Evolutionary conservation across 2,113 vertebrate species (phyloP), one percentile per base, ranked within the genome.

Genomic region (Smithornis capensis): DNA sequence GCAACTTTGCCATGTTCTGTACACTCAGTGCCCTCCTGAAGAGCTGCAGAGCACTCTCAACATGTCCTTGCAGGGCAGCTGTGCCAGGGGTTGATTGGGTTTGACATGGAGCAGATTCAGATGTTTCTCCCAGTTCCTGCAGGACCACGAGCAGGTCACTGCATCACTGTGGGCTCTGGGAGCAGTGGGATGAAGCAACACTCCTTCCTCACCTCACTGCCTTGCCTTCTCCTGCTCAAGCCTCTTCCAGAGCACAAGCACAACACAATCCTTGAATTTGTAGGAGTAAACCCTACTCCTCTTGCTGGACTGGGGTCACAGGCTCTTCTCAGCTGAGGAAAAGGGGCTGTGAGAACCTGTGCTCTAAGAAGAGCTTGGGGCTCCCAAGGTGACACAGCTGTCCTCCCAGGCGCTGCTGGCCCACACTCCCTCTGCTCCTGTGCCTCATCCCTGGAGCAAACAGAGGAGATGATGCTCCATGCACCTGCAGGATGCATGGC

Each of bases 201-300:
- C 60, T 57, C 55, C 64, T 49, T n/a, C 53, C 47, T 53, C 50
- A 8, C 6, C 65, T 14, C 59, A 18, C 44, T 6, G 73, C 49
- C 62, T 19, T 23, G 59, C 68, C 64, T 57, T 7, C 0, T 22
- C 69, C 79, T 50, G 73, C 52, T 27, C 53, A 4, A 31, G 59
- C 37, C 53, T 77, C 77, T 44, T 59, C 45, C 3, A 0, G 18
- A 62, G 81, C 64, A 44, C 29, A 73, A 31, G 69, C 38, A 65
- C 38, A 37, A 55, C 0, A 2, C 1, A 0, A 87, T 37, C 28
- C 57, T 10, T 22, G 25, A 23, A 29, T 27, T 0, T 69, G 35
- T 3, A 83, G 68, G 10, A 40, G 9, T 17, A 42, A 60, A 69
- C 45, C 22, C 31, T 55, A 37, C 40, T 33, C 0, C 1, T 49